Conservation (phyloP, 2,113 vertebrate genomes). For the Chrysemys picta region DNA sequence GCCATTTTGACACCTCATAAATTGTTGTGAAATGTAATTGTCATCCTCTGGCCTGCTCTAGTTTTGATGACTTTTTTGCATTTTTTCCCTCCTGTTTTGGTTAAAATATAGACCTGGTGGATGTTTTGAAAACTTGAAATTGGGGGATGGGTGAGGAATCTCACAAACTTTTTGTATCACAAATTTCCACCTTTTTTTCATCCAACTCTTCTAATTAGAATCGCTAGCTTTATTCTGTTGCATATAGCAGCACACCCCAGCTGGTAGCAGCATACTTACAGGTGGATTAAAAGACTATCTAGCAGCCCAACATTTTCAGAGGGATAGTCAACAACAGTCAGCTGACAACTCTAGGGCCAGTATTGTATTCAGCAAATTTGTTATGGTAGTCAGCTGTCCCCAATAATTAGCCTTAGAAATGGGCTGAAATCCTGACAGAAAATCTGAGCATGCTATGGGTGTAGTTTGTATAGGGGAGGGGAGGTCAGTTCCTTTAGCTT, state of each 20-base stretch:
- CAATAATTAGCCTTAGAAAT: rapidly evolving
- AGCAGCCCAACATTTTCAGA: background rate
- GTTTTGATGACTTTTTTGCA: background rate
- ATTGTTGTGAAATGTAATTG: background rate
- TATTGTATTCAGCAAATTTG: background rate
- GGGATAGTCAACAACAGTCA: background rate
- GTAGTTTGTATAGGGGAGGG: rapidly evolving
- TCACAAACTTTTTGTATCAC: background rate
- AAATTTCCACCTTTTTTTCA: background rate
- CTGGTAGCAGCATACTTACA: background rate
- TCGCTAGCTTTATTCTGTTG: background rate
- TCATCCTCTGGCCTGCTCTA: no score
- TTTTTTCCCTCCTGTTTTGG: background rate
- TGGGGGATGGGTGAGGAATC: background rate
- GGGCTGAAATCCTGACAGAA: background rate
- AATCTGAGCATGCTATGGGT: background rate
- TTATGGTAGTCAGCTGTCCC: background rate
- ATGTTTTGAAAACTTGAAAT: background rate
- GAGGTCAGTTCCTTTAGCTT: rapidly evolving
- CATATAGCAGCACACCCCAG: background rate
- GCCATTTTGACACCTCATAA: background rate
- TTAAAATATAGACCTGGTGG: background rate
- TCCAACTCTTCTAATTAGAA: rapidly evolving
- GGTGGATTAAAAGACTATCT: background rate
- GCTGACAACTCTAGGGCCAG: background rate